Evolutionary conservation across 1,140 invertebrate genomes (phyloP), one percentile per base, ranked within the genome.

Genomic region (Trichonephila inaurata): DNA sequence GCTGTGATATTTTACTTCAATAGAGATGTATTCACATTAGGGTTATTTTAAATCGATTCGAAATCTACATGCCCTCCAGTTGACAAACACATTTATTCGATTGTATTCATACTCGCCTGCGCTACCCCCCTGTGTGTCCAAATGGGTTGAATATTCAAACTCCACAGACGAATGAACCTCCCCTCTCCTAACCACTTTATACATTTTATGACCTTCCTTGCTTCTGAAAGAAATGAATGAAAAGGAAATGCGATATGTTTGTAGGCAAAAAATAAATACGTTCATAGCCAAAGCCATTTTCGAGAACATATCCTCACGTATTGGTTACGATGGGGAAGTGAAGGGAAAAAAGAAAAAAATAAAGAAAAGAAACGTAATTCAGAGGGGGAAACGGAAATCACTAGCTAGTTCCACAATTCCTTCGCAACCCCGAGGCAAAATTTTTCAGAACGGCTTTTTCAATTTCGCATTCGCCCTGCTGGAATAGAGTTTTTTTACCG

Each of bases 371-470:
- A 77, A 77, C 28, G 33, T 77, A 77, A 77, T 77, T 77, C 72
- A 77, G 72, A 77, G 10, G 72, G 28, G 72, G 28, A 77, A 77
- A 77, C 72, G 72, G 72, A 77, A 77, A 77, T 77, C 72, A 77
- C 72, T 77, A 77, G 72, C 72, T 77, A 77, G 72, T 77, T 77
- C 72, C 33, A 33, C 72, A 77, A 77, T 77, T 40, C 72, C 72
- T 7, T 33, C 16, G 10, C 72, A 77, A 40, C 24, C 72, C 72
- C 72, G 28, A 1, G 72, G 72, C 72, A 33, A 28, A 77, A 77
- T 77, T 77, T 77, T 77, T 77, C 72, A 77, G 72, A 77, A 77
- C 72, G 28, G 72, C 24, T 77, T 77, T 77, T 77, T 77, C 72
- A 77, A 77, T 77, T 77, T 77, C 72, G 28, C 72, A 77, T 77